A percentile compares a stretch with the other conserved stretches of the same genome.
These are phyloP conservation scores for Rhopalosiphum padi DNA, from an alignment of 1,140 invertebrate genomes.

Conservation along the genomic window DNA sequence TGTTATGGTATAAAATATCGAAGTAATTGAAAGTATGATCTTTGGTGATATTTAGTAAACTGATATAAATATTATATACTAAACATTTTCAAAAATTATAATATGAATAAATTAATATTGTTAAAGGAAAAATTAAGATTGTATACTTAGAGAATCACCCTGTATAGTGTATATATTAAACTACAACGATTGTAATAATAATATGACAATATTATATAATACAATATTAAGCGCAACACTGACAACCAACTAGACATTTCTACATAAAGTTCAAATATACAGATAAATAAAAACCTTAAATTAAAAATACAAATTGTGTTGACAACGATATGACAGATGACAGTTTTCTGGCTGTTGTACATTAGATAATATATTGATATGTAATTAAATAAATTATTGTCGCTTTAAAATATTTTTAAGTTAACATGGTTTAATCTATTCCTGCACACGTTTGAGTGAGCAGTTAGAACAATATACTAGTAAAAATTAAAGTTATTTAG, in stretches of 20 bases:
- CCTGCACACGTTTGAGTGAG: neutral
- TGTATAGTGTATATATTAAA: neutral
- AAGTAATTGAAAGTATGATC: neutral
- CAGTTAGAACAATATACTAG: neutral
- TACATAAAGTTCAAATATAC: neutral
- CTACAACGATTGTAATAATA: neutral
- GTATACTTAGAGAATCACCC: neutral
- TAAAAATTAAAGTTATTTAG: conserved; percentile 4
- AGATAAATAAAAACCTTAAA: neutral
- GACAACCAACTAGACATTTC: neutral
- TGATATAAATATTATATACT: neutral
- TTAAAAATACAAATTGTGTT: neutral
- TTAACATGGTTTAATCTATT: neutral
- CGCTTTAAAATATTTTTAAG: neutral
- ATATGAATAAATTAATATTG: neutral
- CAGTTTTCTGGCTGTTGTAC: neutral
- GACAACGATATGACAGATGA: neutral
- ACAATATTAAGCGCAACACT: neutral
- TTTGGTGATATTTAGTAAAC: neutral
- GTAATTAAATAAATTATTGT: neutral
- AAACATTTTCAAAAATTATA: neutral
- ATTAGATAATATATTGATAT: neutral
- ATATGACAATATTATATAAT: neutral
- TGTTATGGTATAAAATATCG: neutral
- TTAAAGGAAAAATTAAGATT: neutral